phyloP scores from a whole-genome alignment of 2,113 vertebrate species.

The Sprattus sprattus region DNA sequence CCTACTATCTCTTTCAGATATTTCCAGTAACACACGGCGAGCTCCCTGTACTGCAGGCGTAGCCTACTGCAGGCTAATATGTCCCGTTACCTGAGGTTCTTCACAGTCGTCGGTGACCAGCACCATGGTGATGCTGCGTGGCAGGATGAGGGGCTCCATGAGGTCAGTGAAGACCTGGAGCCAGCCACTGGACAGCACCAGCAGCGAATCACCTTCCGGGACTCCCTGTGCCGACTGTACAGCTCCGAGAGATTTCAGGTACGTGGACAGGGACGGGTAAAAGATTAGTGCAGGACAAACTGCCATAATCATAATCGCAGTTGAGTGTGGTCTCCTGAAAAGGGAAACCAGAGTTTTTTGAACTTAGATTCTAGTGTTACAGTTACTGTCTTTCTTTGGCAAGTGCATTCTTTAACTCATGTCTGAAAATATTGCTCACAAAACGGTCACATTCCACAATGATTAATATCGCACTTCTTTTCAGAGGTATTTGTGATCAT shows the following conservation, averaged over 20 bases:
- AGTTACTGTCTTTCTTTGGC: too few species aligned
- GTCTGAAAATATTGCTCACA: too few species aligned
- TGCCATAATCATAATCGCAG: background rate
- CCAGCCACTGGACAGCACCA: slow-evolving; percentile 42
- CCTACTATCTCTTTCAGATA: background rate
- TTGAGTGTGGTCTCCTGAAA: too few species aligned
- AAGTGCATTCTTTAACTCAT: too few species aligned
- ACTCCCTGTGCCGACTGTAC: slow-evolving; percentile 79
- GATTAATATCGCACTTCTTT: background rate
- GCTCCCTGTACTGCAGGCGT: background rate
- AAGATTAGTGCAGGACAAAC: too few species aligned
- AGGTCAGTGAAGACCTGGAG: slow-evolving; percentile 53
- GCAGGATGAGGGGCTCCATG: slow-evolving; percentile 73
- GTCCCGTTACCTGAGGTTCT: slow-evolving; percentile 83
- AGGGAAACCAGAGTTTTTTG: background rate
- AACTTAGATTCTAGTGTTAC: background rate
- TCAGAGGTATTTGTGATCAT: background rate
- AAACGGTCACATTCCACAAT: too few species aligned
- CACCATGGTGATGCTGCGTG: slow-evolving; percentile 58
- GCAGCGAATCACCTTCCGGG: slow-evolving; percentile 65
- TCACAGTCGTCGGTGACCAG: slow-evolving; percentile 85
- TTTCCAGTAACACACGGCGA: background rate
- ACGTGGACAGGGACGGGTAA: background rate
- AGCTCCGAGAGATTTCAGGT: slow-evolving; percentile 86
- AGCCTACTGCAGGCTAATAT: slow-evolving; percentile 64